These are phyloP conservation scores for Percopsis omiscomaycus DNA, from an alignment of 2,797 vertebrate species.

Conservation along the genomic window DNA sequence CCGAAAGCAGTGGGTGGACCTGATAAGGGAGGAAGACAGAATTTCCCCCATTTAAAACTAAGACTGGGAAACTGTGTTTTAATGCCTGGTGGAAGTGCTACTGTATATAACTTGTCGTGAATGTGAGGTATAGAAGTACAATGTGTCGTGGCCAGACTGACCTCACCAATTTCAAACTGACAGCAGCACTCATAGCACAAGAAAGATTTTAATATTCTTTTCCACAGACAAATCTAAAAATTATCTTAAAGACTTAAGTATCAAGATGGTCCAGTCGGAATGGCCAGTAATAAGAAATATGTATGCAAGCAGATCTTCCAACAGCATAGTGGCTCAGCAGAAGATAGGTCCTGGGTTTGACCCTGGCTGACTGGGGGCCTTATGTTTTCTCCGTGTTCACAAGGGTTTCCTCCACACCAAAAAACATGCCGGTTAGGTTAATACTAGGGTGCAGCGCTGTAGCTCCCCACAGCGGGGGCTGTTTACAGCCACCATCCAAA, in stretches of 20 bases:
- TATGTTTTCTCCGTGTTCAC: no score
- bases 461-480: no score
- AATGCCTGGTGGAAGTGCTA: not conserved
- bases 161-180: not conserved
- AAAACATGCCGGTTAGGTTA: no score
- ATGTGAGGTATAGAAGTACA: not conserved
- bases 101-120: not conserved
- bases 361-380: no score
- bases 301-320: no score
- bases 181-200: not conserved
- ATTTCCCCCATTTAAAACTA: conserved; percentile 6
- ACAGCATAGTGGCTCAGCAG: no score
- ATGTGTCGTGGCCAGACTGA: not conserved
- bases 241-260: not conserved
- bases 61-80: not conserved
- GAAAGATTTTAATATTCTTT: not conserved
- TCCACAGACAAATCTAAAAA: not conserved
- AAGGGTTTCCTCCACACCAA: no score
- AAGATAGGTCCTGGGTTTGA: no score
- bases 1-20: conserved; percentile 6
- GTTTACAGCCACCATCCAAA: no score
- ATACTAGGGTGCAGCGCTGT: no score
- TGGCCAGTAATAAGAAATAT: not conserved
- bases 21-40: conserved; percentile 21
- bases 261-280: not conserved